phyloP scores from a whole-genome alignment of 1,140 invertebrate genomes.

The Steinernema feltiae region DNA sequence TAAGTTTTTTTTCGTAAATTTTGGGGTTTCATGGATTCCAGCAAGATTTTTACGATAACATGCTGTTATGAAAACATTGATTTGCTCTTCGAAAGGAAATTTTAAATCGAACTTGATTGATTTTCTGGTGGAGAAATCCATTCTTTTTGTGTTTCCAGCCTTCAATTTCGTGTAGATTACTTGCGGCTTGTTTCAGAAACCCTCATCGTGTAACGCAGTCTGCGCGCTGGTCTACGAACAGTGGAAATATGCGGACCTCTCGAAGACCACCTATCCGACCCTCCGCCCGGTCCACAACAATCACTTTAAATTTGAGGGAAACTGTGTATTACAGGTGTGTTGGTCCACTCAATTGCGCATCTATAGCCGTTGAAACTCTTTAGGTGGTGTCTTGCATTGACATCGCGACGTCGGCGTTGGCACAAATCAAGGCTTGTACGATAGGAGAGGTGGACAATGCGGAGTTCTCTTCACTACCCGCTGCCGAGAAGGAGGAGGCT shows the following conservation, averaged over 20 bases:
- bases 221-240: background rate
- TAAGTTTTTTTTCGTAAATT: background rate
- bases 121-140: too few relatives aligned
- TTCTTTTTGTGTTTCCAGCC: too few relatives aligned
- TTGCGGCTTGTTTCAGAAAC: constrained; percentile 12
- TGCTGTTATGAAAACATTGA: too few relatives aligned
- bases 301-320: background rate
- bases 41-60: too few relatives aligned
- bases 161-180: too few relatives aligned
- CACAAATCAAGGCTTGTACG: background rate
- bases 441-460: background rate
- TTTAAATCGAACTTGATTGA: too few relatives aligned
- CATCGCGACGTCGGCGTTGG: background rate
- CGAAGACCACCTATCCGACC: background rate
- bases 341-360: too few relatives aligned
- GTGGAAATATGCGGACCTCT: background rate
- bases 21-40: too few relatives aligned
- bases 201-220: background rate
- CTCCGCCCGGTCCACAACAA: constrained; percentile 2
- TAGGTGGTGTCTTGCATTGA: background rate
- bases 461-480: background rate
- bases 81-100: too few relatives aligned
- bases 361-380: background rate
- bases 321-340: background rate
- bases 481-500: background rate